Base-by-base conservation (phyloP, 1,140 invertebrate genomes). In the Rhopalosiphum maidis region DNA sequence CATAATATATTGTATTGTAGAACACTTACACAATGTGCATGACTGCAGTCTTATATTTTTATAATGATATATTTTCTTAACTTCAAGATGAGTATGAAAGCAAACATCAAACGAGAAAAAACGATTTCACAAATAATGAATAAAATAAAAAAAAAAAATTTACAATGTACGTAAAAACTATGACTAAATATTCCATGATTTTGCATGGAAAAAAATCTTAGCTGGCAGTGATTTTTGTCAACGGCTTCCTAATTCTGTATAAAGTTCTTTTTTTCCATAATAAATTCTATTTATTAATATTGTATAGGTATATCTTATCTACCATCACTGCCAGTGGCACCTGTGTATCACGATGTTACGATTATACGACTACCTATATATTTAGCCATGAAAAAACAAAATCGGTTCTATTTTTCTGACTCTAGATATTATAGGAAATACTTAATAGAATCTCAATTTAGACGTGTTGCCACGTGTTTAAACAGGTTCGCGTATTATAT, bases 51-150 rank as follows among this genome's bases (percentile, higher is more conserved):
- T 54, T 23, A n/a, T 48, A 4, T 88, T 54, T 35, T 37, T 11
- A 46, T 82, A 82, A 35, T 88, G 51, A n/a, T 82, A 82, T 46
- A 55, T 90, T 90, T 90, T 35, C 88, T 90, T 90, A 90, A 90
- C 60, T 55, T 60, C 68, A 21, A 43, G 43, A 35, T 82, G 21
- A 46, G 43, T 30, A 41, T 6, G 90, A 9, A 46, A 46, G 46
- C 6, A 9, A 46, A n/a, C 55, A 9, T 22, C 60, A 82, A 48
- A 91, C 60, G 60, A 91, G 43, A 77, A 91, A 90, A 43, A 82
- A 91, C 68, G 25, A 35, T 22, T 91, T n/a, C 90, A 35, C 21
- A 21, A 82, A 48, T 51, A 82, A 91, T 48, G 43, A 43, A 91
- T 82, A 11, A 4, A 68, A 91, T 91, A 51, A 35, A 68, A 68